phyloP scores from a whole-genome alignment of 2,113 vertebrate species.

The Crotalus viridis region DNA sequence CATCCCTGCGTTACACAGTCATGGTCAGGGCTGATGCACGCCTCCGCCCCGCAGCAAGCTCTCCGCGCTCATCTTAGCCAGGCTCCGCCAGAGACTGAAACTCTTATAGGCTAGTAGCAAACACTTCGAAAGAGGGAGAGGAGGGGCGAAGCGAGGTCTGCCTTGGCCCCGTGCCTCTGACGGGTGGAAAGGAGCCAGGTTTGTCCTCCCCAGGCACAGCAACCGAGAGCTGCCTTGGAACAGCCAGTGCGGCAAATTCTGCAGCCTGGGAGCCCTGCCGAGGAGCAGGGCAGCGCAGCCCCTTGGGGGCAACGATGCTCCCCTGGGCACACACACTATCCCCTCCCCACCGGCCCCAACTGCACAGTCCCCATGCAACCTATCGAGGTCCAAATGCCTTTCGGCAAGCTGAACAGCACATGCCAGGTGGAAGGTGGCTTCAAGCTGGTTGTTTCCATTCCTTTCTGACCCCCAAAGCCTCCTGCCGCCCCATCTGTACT shows the following conservation, averaged over 20 bases:
- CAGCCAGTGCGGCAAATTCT: neutral
- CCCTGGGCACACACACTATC: neutral
- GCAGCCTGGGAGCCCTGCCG: neutral
- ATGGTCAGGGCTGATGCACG: no score
- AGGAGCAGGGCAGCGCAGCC: neutral
- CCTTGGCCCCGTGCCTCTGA: neutral
- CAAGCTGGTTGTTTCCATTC: neutral
- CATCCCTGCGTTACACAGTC: neutral
- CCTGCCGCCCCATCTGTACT: neutral
- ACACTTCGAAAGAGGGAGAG: neutral
- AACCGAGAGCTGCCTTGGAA: neutral
- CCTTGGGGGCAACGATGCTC: neutral
- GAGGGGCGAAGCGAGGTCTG: neutral
- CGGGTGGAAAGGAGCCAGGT: neutral
- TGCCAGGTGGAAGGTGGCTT: accelerated
- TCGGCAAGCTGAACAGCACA: neutral
- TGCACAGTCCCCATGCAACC: neutral
- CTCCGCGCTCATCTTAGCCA: neutral
- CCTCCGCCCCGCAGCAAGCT: neutral
- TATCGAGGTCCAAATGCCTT: no score
- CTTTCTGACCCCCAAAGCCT: neutral
- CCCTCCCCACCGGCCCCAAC: neutral
- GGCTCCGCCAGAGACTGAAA: neutral
- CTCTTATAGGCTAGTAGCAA: neutral
- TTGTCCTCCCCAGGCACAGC: neutral